These are phyloP conservation scores for Pogonophryne albipinna DNA, from an alignment of 2,797 vertebrate genomes.

Conservation along the genomic window DNA sequence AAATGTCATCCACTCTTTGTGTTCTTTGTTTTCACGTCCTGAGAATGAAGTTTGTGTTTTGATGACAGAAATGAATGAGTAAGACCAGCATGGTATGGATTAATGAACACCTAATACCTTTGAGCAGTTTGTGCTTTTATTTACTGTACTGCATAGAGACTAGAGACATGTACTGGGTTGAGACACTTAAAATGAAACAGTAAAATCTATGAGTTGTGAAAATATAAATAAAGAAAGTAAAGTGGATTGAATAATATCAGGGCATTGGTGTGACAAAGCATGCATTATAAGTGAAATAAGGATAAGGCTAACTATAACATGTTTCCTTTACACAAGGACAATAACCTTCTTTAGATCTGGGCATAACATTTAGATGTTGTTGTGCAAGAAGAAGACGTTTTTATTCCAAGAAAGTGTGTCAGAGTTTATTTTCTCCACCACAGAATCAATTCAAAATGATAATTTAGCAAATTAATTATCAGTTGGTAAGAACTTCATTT, in stretches of 20 bases:
- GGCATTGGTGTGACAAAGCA: conserved; percentile 73
- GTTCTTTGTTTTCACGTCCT: conserved; percentile 72
- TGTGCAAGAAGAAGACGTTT: conserved; percentile 58
- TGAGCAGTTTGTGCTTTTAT: conserved; percentile 76
- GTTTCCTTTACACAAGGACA: conserved; percentile 72
- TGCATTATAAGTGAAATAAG: conserved; percentile 79
- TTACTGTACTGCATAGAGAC: conserved; percentile 80
- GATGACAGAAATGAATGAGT: conserved; percentile 55
- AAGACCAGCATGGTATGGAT: conserved; percentile 43
- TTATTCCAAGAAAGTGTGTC: conserved; percentile 50
- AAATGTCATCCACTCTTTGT: conserved; percentile 69
- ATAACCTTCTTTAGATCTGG: conserved; percentile 57
- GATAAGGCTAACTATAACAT: conserved; percentile 74
- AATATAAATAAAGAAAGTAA: conserved; percentile 56
- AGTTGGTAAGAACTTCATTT: conserved; percentile 74
- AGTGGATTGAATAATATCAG: conserved; percentile 64
- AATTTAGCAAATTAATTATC: conserved; percentile 73
- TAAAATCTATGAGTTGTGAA: conserved; percentile 50
- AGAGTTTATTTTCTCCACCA: conserved; percentile 35
- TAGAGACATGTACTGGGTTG: conserved; percentile 60
- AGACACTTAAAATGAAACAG: conserved; percentile 58
- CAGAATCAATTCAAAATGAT: conserved; percentile 53
- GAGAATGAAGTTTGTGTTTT: conserved; percentile 71
- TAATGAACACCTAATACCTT: conserved; percentile 57
- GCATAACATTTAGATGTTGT: conserved; percentile 52